A percentile compares a stretch with the other conserved stretches of the same genome.
Conservation (phyloP, 1,140 invertebrate genomes). For the Mercenaria mercenaria region DNA sequence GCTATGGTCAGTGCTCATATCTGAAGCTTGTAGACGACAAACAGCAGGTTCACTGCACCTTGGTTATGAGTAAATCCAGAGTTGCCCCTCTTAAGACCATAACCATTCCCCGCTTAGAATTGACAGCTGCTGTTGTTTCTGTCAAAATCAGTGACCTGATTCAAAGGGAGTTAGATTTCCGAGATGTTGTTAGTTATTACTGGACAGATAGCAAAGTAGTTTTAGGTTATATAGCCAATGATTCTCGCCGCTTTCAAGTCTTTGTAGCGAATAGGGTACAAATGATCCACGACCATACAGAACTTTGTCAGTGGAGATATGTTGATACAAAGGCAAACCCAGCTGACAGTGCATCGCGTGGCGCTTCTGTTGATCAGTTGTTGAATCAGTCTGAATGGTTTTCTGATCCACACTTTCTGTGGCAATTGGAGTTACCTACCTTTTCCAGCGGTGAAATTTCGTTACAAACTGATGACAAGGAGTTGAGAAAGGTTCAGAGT, state of each 20-base stretch:
- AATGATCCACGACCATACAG: neutral
- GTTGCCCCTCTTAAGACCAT: conserved; percentile 65
- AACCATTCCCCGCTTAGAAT: conserved; percentile 63
- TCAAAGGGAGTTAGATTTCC: conserved; percentile 40
- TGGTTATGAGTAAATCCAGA: conserved; percentile 70
- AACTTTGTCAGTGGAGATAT: conserved; percentile 11
- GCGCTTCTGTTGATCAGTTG: neutral
- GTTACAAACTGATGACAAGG: too few species aligned
- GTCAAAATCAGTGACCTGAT: conserved; percentile 45
- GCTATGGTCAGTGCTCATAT: conserved; percentile 74
- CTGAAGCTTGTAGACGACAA: conserved; percentile 44
- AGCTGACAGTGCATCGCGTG: conserved; percentile 57
- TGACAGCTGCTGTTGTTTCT: conserved; percentile 58
- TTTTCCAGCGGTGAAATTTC: too few species aligned
- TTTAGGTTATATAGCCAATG: conserved; percentile 66
- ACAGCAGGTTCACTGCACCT: conserved; percentile 55
- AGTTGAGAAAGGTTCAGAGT: too few species aligned
- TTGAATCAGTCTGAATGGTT: neutral
- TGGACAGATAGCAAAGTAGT: conserved; percentile 66
- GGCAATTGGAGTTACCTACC: neutral
- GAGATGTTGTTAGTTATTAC: conserved; percentile 7
- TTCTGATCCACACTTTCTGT: conserved; percentile 1
- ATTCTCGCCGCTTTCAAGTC: conserved; percentile 50
- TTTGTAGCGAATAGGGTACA: conserved; percentile 62
- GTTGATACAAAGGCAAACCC: conserved; percentile 55